phyloP scores from a whole-genome alignment of 2,113 vertebrate genomes.

The Gorsachius goisagi region DNA sequence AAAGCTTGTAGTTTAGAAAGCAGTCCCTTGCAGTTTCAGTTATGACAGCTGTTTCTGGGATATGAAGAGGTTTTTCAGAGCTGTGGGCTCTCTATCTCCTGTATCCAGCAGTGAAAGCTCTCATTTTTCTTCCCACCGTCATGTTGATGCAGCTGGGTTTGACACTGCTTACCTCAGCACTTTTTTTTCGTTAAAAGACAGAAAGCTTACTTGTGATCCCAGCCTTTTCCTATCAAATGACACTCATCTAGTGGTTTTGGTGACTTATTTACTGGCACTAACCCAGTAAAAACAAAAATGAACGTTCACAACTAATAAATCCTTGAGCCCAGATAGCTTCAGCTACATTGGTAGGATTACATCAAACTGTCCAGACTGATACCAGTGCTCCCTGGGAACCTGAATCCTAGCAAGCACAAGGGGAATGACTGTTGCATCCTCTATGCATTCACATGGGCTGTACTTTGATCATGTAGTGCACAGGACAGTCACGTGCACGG shows the following conservation, averaged over 20 bases:
- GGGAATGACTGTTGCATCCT: not conserved
- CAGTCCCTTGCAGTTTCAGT: constrained; percentile 46
- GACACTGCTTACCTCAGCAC: constrained; percentile 81
- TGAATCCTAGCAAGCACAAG: constrained; percentile 15
- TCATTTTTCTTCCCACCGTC: constrained; percentile 77
- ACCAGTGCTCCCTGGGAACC: constrained; percentile 16
- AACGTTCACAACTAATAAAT: constrained; percentile 81
- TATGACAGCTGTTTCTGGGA: constrained; percentile 68
- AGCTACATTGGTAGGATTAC: constrained; percentile 59
- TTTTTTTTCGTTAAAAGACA: constrained; percentile 73
- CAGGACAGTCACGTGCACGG: not conserved
- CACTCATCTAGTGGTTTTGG: constrained; percentile 77
- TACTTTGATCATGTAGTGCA: not conserved
- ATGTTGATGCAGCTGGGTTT: constrained; percentile 84
- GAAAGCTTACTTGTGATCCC: constrained; percentile 81
- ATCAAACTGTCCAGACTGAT: constrained; percentile 63
- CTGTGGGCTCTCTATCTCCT: constrained; percentile 55
- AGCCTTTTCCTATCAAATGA: constrained; percentile 84
- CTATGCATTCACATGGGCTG: not conserved
- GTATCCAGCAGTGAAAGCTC: constrained; percentile 77
- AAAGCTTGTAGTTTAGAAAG: constrained; percentile 31
- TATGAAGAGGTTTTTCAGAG: constrained; percentile 65
- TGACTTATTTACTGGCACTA: constrained; percentile 81
- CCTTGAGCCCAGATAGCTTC: constrained; percentile 64
- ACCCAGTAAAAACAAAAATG: constrained; percentile 80